Conservation (phyloP, 2,113 vertebrate genomes). For the Apteryx mantelli region DNA sequence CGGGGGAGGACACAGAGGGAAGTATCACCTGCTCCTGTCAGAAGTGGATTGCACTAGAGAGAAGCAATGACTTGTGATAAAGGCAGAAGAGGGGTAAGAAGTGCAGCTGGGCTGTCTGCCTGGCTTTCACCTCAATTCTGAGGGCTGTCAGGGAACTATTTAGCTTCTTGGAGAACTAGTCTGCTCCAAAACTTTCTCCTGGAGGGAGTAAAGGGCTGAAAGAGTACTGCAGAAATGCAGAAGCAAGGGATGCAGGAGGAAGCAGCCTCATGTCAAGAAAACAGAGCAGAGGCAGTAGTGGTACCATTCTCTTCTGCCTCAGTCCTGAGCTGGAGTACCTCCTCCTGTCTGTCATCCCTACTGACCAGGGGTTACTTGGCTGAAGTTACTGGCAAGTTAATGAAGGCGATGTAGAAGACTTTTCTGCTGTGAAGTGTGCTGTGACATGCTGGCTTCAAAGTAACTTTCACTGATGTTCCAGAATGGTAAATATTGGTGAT, state of each 20-base stretch:
- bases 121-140: not conserved
- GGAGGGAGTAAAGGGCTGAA: not conserved
- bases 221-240: not conserved
- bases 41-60: rapidly evolving
- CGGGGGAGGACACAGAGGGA: not conserved
- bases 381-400: not conserved
- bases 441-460: not conserved
- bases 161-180: not conserved
- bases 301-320: not conserved
- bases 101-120: not conserved
- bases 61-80: not conserved
- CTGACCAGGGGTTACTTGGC: not conserved
- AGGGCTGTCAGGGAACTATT: not conserved
- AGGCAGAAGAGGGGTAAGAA: not conserved
- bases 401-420: not conserved
- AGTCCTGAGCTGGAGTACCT: not conserved
- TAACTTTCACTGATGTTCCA: not conserved
- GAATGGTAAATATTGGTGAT: not conserved
- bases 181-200: not conserved
- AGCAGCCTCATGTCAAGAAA: not conserved
- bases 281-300: not conserved
- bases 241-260: not conserved
- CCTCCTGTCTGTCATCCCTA: not conserved
- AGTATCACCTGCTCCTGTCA: not conserved
- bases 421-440: not conserved